Evolutionary conservation across 2,113 vertebrate species (phyloP), one percentile per base, ranked within the genome.

Genomic region (Pseudois nayaur): DNA sequence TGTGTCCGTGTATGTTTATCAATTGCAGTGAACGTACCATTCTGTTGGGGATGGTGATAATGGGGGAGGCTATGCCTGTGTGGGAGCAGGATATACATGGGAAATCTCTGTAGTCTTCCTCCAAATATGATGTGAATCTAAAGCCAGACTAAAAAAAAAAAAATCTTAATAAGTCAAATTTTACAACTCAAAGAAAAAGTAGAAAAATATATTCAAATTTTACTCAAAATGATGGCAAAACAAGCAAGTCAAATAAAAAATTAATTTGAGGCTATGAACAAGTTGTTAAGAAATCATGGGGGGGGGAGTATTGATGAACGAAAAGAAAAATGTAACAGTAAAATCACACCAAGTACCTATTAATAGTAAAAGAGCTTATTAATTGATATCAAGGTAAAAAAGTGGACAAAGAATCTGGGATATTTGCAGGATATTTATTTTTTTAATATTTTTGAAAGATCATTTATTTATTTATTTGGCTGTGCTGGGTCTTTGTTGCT

Each of bases 401-500:
- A 48, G 8, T 48, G 0, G 15, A 45, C 11, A 54, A 76, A 31
- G 11, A 67, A 88, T 11, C 10, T 2, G 5, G 19, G 6, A 78
- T 55, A 54, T 14, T 33, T 16, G 2, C 21, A 45, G 31, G 1
- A 25, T 40, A 13, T 74, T 74, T 23, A 36, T 2, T 55, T 54
- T 54, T 21, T 1, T 0, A 0, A 40, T 71, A 40, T 23, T 71
- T 71, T 71, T 40, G 0, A 71, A 40, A 74, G 67, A 3, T 40
- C 10, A 21, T 11, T 71, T 12, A 40, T 25, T 23, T 40, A 74
- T 40, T 74, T 40, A 3, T 71, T 40, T 71, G 67, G 10, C 67
- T 71, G 1, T 10, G 19, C n/a, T 23, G 36, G 19, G n/a, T 23
- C n/a, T 71, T 40, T 23, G 67, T 71, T 40, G 19, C 19, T 40